phyloP scores from a whole-genome alignment of 2,888 invertebrate species.

The Pardosa pseudoannulata region DNA sequence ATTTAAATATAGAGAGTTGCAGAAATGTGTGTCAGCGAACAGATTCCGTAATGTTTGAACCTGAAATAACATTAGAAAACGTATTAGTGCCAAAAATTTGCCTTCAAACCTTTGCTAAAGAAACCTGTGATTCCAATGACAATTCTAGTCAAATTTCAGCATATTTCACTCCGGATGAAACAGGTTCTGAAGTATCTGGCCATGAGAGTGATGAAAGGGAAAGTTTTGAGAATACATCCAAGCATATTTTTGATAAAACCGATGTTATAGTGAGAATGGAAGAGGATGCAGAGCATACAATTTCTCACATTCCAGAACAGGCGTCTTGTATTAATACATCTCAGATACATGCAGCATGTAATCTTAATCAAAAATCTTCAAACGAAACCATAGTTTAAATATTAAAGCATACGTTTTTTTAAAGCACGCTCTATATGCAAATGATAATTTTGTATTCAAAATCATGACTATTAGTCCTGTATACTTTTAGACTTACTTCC shows the following conservation, averaged over 20 bases:
- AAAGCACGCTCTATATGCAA: background rate
- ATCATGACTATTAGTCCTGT: background rate
- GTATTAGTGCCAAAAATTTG: slow-evolving; percentile 66
- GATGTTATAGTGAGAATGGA: slow-evolving; percentile 13
- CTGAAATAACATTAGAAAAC: slow-evolving; percentile 60
- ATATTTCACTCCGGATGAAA: slow-evolving; percentile 72
- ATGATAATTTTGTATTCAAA: background rate
- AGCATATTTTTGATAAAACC: background rate
- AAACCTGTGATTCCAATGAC: slow-evolving; percentile 51
- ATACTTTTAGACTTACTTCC: slow-evolving; percentile 2
- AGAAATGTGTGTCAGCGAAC: slow-evolving; percentile 87
- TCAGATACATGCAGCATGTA: background rate
- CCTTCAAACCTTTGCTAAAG: slow-evolving; percentile 51
- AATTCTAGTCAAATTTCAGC: slow-evolving; percentile 71
- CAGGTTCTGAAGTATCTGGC: slow-evolving; percentile 61
- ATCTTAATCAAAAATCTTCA: slow-evolving; percentile 9
- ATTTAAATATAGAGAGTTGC: slow-evolving; percentile 94
- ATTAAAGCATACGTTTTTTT: background rate
- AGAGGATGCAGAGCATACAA: slow-evolving; percentile 8
- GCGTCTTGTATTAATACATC: background rate
- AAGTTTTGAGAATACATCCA: slow-evolving; percentile 21
- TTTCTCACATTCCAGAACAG: slow-evolving; percentile 33
- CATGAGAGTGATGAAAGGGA: slow-evolving; percentile 58
- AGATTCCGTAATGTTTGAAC: slow-evolving; percentile 80
- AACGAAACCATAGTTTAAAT: slow-evolving; percentile 60